Base-by-base conservation (phyloP, 2,113 vertebrate species). In the Caranx melampygus region DNA sequence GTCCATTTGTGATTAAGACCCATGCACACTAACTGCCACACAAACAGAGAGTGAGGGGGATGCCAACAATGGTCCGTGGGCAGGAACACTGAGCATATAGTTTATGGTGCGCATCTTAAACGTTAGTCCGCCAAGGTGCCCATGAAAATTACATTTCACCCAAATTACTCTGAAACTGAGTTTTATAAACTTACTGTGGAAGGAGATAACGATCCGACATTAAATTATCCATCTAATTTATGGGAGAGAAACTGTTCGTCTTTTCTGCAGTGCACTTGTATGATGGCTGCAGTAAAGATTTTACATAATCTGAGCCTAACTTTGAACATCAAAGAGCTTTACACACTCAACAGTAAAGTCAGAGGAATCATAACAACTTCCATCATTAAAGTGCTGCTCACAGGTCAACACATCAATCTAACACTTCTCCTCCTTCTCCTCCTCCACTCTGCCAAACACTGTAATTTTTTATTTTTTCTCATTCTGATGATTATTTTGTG, bases 1-100 rank as follows among this genome's bases (percentile, higher is more conserved):
- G 69, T 49, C 44, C 60, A 62, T 78, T 87, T 61, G 72, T 75
- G 85, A 64, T 85, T 76, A 84, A 64, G 49, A 26, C 9, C 3
- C n/a, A 49, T 70, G 51, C 58, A 82, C 80, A 83, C 85, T 75
- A 81, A 47, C 21, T 2, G 47, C 34, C 63, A 80, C 63, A 71
- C 9, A 10, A 8, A 6, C 26, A 15, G n/a, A 20, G 20, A 26
- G 54, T 31, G 37, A 33, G 3, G 14, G 20, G 51, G n/a, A 8
- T 21, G 47, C 16, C 26, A 47, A 16, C 31, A 47, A 16, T 67
- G 18, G 16, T 62, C 35, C 5, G 20, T 40, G 20, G 20, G 18
- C 8, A 62, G 8, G 59, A 61, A 20, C 15, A 42, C 26, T n/a
- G 8, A n/a, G 20, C 2, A 21, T 21, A 11, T 21, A 21, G n/a